Percentiles rank a stretch among this genome's conserved stretches.
Conservation (phyloP, 2,797 vertebrate genomes). For the Hypotaenidia philippensis region DNA sequence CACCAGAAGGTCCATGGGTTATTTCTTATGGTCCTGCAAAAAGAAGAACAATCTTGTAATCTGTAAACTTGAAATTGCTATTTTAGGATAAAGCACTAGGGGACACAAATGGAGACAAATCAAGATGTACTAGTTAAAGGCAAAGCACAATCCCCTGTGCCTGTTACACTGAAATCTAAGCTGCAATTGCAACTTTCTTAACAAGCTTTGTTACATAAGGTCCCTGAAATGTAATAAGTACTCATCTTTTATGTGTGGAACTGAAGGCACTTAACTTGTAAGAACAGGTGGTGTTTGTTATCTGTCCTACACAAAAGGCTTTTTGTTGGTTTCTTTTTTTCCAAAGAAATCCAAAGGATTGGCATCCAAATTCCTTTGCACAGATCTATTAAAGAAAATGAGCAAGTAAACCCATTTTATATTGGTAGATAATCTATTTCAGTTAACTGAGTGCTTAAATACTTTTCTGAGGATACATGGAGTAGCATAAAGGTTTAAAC, state of each 20-base stretch:
- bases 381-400: neutral
- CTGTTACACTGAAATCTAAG: neutral
- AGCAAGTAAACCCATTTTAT: neutral
- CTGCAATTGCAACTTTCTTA: neutral
- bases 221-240: neutral
- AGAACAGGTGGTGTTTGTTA: conserved; percentile 9
- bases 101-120: neutral
- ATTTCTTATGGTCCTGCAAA: neutral
- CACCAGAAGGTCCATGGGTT: neutral
- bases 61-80: neutral
- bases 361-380: neutral
- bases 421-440: neutral
- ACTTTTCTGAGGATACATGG: neutral
- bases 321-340: neutral
- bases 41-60: neutral
- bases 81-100: neutral
- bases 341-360: neutral
- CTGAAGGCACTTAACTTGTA: neutral
- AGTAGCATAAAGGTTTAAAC: neutral
- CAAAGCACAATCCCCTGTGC: neutral
- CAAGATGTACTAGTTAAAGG: neutral
- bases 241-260: neutral
- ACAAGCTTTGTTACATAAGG: neutral
- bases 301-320: neutral
- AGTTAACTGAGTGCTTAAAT: neutral